phyloP scores from a whole-genome alignment of 2,113 vertebrate genomes.

The Athene cunicularia region DNA sequence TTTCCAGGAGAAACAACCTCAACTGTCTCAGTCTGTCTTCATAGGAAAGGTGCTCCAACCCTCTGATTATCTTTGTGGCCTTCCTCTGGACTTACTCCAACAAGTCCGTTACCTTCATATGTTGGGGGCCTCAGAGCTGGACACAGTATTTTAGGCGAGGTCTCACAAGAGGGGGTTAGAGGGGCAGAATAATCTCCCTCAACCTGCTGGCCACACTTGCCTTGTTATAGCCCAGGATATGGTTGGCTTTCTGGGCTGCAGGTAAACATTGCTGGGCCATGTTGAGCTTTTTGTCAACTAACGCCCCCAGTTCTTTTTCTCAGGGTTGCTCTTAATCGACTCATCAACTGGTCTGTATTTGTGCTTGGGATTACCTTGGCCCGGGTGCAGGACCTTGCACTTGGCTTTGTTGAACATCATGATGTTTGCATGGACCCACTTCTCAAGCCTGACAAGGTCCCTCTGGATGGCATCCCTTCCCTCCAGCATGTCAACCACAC shows the following conservation, averaged over 20 bases:
- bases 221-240: not conserved
- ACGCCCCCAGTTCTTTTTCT: not conserved
- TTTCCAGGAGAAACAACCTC: not conserved
- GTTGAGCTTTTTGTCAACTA: not conserved
- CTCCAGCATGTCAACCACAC: not conserved
- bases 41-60: not conserved
- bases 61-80: not conserved
- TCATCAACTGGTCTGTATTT: not conserved
- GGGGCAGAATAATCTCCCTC: not conserved
- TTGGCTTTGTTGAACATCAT: not conserved
- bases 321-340: not conserved
- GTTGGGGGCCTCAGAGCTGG: not conserved
- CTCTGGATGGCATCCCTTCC: not conserved
- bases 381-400: not conserved
- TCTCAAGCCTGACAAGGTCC: not conserved
- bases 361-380: not conserved
- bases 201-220: not conserved
- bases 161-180: not conserved
- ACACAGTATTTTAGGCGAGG: rapidly evolving
- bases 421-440: too few relatives aligned
- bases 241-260: not conserved
- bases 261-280: not conserved
- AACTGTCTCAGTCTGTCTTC: not conserved
- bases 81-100: not conserved
- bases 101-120: too few relatives aligned